Evolutionary conservation across 2,113 vertebrate species (phyloP).

Genomic region (Perccottus glenii): DNA sequence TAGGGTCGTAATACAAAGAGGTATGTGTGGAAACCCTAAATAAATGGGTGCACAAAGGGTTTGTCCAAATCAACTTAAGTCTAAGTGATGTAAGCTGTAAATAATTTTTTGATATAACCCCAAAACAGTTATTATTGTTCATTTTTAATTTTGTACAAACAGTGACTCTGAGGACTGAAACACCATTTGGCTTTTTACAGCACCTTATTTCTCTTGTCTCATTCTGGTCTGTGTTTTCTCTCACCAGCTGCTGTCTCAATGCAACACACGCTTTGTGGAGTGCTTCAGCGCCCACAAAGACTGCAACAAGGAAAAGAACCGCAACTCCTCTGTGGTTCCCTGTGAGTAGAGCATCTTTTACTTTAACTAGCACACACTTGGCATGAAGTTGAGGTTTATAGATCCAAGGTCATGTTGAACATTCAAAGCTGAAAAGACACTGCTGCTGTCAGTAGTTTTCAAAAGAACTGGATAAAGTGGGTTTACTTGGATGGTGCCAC

Average conservation of each 20-base stretch:
- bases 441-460: neutral
- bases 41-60: no score
- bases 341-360: conserved; percentile 81
- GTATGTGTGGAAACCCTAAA: no score
- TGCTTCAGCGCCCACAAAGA: conserved; percentile 98
- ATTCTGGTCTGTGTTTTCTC: conserved; percentile 10
- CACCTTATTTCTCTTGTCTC: conserved; percentile 5
- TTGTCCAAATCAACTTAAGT: no score
- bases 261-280: conserved; percentile 91
- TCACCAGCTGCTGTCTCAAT: conserved; percentile 93
- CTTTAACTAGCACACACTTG: conserved; percentile 10
- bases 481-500: neutral
- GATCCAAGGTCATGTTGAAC: conserved; percentile 25
- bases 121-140: conserved; percentile 4
- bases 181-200: no score
- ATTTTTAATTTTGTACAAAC: conserved; percentile 13
- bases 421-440: conserved; percentile 3
- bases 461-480: neutral
- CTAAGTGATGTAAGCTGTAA: no score
- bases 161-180: conserved; percentile 9
- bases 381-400: conserved; percentile 19
- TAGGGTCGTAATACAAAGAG: no score
- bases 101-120: neutral
- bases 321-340: conserved; percentile 97
- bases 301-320: conserved; percentile 99